phyloP scores from a whole-genome alignment of 2,888 invertebrate genomes.

The Tipula helvola region DNA sequence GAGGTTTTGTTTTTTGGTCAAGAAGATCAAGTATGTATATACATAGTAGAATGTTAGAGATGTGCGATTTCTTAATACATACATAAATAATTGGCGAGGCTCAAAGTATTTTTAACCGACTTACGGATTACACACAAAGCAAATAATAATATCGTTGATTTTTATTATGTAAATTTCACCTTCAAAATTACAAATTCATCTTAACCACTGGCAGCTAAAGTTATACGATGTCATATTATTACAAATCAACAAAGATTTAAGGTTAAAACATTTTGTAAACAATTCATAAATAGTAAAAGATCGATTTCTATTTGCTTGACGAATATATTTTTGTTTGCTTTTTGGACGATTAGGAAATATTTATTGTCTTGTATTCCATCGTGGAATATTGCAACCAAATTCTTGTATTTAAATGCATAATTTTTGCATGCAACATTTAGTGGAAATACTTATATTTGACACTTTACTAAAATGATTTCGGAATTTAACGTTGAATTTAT shows the following conservation, averaged over 20 bases:
- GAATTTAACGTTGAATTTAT: neutral
- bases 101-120: neutral
- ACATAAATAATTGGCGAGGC: neutral
- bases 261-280: neutral
- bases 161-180: neutral
- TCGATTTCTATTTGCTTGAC: neutral
- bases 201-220: neutral
- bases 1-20: neutral
- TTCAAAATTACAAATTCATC: neutral
- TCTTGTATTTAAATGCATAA: neutral
- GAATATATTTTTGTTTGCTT: neutral
- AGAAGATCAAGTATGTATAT: neutral
- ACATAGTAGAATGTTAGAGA: neutral
- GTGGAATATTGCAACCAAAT: neutral
- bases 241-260: neutral
- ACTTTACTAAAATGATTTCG: neutral
- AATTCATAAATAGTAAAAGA: neutral
- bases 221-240: neutral
- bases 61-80: neutral
- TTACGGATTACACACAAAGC: neutral
- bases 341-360: neutral
- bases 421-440: neutral
- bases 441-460: neutral
- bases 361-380: neutral
- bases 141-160: neutral